Conservation (phyloP, 2,888 invertebrate species). For the Synanthedon tipuliformis region DNA sequence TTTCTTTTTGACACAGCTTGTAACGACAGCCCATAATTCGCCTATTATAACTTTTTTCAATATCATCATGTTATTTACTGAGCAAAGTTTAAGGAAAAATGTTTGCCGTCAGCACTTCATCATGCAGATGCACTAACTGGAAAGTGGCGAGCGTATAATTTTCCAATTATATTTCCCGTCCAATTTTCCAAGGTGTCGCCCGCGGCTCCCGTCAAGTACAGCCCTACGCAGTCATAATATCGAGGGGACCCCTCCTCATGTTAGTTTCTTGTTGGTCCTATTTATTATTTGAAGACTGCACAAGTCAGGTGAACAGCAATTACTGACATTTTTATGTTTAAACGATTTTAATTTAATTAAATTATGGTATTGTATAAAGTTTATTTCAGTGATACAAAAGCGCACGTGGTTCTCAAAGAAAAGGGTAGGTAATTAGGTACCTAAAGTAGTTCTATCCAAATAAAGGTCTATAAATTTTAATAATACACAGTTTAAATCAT, state of each 20-base stretch:
- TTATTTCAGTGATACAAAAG: too few relatives aligned
- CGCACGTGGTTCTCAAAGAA: too few relatives aligned
- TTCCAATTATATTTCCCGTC: constrained; percentile 70
- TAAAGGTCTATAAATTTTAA: too few relatives aligned
- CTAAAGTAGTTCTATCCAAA: too few relatives aligned
- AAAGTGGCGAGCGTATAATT: constrained; percentile 63
- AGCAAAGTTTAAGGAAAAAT: not conserved
- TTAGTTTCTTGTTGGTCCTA: constrained; percentile 11
- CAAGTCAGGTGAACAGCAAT: constrained; percentile 36
- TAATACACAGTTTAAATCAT: too few relatives aligned
- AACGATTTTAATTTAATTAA: too few relatives aligned
- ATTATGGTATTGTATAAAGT: too few relatives aligned
- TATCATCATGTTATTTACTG: not conserved
- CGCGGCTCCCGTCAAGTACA: constrained; percentile 66
- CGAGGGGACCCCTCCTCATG: constrained; percentile 12
- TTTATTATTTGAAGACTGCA: constrained; percentile 22
- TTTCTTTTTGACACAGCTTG: too few relatives aligned
- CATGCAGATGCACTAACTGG: constrained; percentile 16
- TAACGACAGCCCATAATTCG: too few relatives aligned
- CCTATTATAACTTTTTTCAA: too few relatives aligned
- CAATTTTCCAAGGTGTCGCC: constrained; percentile 70
- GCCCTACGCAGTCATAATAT: constrained; percentile 32
- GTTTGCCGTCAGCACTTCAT: not conserved
- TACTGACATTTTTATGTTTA: constrained; percentile 8
- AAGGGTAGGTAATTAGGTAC: too few relatives aligned